Percentiles rank a stretch among this genome's conserved stretches.
phyloP scores from a whole-genome alignment of 2,113 vertebrate species.

The Myocastor coypus region DNA sequence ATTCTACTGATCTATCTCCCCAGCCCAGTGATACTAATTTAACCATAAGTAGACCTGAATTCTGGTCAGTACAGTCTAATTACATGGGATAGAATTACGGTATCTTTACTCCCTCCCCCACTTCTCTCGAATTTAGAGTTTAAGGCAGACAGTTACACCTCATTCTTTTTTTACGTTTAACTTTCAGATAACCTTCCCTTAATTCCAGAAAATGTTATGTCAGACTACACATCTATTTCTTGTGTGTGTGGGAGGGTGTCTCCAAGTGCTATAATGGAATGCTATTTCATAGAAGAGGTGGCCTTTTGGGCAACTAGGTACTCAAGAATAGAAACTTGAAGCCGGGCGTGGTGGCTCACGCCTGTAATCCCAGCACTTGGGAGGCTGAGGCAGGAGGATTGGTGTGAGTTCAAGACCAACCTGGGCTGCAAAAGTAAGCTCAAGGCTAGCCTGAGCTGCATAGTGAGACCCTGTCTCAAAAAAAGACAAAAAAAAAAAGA shows the following conservation, averaged over 20 bases:
- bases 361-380: no score
- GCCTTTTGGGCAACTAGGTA: not conserved
- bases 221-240: not conserved
- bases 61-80: not conserved
- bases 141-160: not conserved
- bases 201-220: slow-evolving; percentile 1
- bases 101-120: not conserved
- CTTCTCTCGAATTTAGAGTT: not conserved
- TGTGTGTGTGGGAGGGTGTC: not conserved
- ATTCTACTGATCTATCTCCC: no score
- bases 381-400: no score
- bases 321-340: not conserved
- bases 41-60: not conserved
- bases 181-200: not conserved
- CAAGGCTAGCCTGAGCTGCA: no score
- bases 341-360: no score
- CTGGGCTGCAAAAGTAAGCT: no score
- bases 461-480: no score
- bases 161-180: not conserved
- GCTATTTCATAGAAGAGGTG: not conserved
- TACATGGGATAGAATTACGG: not conserved
- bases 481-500: no score
- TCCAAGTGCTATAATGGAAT: not conserved
- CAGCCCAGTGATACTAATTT: not conserved
- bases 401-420: no score